A percentile compares a stretch with the other conserved stretches of the same genome.
Conservation (phyloP, 2,113 vertebrate species). For the Brachirus orientalis region DNA sequence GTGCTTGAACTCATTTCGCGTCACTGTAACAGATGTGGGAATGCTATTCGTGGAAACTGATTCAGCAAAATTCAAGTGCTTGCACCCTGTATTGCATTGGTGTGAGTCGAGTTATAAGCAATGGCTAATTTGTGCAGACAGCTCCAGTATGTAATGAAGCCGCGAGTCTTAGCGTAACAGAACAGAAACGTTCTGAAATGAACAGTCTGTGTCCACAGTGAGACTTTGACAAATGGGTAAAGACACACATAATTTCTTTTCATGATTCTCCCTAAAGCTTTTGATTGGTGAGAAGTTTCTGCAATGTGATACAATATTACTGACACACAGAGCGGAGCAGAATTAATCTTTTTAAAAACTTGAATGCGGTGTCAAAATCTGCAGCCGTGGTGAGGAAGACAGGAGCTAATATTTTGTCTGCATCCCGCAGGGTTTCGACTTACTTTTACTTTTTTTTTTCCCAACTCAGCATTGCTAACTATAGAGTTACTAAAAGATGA, state of each 20-base stretch:
- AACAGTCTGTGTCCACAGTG: too few species aligned
- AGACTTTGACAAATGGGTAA: not conserved
- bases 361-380: not conserved
- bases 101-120: not conserved
- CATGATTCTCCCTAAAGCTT: slow-evolving; percentile 43
- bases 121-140: not conserved
- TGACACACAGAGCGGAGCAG: not conserved
- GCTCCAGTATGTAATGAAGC: not conserved
- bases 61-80: too few species aligned
- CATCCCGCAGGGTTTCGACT: not conserved
- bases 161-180: too few species aligned
- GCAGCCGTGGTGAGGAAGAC: not conserved
- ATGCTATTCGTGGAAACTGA: too few species aligned
- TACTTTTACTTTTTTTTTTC: slow-evolving; percentile 4
- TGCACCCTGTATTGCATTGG: too few species aligned
- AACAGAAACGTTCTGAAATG: too few species aligned
- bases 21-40: too few species aligned
- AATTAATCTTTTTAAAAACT: slow-evolving; percentile 8
- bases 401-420: too few species aligned
- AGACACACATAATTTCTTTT: slow-evolving; percentile 21
- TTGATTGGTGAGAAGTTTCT: slow-evolving; percentile 12
- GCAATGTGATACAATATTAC: not conserved
- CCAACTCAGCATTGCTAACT: not conserved
- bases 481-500: slow-evolving; percentile 10
- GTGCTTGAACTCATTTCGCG: too few species aligned